phyloP scores from a whole-genome alignment of 2,888 invertebrate species.

The Liposcelis brunnea region DNA sequence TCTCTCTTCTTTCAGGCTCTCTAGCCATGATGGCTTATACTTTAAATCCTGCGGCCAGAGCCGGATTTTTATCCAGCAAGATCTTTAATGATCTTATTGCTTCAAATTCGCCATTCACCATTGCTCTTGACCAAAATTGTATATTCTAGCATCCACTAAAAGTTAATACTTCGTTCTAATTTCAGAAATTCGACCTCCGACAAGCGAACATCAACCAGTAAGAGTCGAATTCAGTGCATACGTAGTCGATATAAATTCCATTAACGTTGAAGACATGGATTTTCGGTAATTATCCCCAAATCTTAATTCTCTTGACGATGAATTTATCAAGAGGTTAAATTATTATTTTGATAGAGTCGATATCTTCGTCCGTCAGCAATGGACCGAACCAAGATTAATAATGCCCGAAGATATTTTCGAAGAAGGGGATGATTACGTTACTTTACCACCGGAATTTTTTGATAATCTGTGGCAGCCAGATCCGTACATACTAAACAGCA shows the following conservation, averaged over 20 bases:
- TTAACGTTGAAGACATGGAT: slow-evolving; percentile 79
- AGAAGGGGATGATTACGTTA: slow-evolving; percentile 62
- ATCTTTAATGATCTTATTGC: too few species aligned
- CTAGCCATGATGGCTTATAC: too few species aligned
- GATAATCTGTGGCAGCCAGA: slow-evolving; percentile 80
- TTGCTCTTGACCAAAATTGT: too few species aligned
- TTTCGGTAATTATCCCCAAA: slow-evolving; percentile 55
- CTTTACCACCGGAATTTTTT: slow-evolving; percentile 60
- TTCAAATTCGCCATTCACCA: too few species aligned
- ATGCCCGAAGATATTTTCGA: slow-evolving; percentile 63
- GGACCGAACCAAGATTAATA: slow-evolving; percentile 59
- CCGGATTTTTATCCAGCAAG: too few species aligned
- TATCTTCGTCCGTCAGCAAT: slow-evolving; percentile 67
- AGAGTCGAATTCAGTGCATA: slow-evolving; percentile 64
- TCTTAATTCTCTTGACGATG: too few species aligned
- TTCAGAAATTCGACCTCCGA: slow-evolving; percentile 62
- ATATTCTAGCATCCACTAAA: too few species aligned
- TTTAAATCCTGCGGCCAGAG: too few species aligned
- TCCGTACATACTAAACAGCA: slow-evolving; percentile 68
- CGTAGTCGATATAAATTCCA: slow-evolving; percentile 72
- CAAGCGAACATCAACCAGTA: slow-evolving; percentile 51
- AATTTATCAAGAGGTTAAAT: too few species aligned
- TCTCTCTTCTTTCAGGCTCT: too few species aligned
- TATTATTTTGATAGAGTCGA: slow-evolving; percentile 43
- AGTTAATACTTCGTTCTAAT: slow-evolving; percentile 15